Percentiles rank a stretch among this genome's conserved stretches.
phyloP scores from a whole-genome alignment of 2,888 invertebrate species.

The Cybosia mesomella region DNA sequence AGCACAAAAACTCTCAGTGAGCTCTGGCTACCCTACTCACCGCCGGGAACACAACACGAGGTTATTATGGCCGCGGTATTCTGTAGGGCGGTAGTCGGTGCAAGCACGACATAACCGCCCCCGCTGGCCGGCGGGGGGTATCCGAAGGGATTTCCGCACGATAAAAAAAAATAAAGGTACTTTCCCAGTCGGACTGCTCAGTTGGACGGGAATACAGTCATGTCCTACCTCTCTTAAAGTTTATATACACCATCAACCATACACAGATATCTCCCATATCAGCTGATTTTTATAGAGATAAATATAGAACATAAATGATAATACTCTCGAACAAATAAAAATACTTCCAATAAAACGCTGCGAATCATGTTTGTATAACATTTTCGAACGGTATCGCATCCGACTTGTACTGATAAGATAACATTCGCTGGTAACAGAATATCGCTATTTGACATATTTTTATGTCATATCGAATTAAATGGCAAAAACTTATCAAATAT shows the following conservation, averaged over 20 bases:
- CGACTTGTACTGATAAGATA: slow-evolving; percentile 48
- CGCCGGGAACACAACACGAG: no score
- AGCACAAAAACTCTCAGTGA: no score
- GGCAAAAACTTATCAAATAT: slow-evolving; percentile 22
- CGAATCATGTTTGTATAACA: slow-evolving; percentile 38
- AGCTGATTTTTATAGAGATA: slow-evolving; percentile 19
- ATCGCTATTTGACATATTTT: slow-evolving; percentile 37
- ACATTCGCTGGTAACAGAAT: slow-evolving; percentile 29
- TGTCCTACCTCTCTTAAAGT: no score
- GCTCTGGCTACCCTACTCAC: no score
- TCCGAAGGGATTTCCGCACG: no score
- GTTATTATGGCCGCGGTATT: no score
- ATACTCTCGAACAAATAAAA: slow-evolving; percentile 30
- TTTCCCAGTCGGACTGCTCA: no score
- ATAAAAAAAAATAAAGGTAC: no score
- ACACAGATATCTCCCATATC: slow-evolving; percentile 9
- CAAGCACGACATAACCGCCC: no score
- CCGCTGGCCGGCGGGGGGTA: no score
- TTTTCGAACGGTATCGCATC: slow-evolving; percentile 42
- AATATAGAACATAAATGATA: slow-evolving; percentile 22
- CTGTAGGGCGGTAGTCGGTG: no score
- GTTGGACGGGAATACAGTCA: no score
- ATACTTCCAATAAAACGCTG: slow-evolving; percentile 26
- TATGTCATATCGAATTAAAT: slow-evolving; percentile 20
- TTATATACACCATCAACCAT: neutral